A percentile compares a stretch with the other conserved stretches of the same genome.
phyloP scores from a whole-genome alignment of 2,797 vertebrate species.

The Sphenodon punctatus region DNA sequence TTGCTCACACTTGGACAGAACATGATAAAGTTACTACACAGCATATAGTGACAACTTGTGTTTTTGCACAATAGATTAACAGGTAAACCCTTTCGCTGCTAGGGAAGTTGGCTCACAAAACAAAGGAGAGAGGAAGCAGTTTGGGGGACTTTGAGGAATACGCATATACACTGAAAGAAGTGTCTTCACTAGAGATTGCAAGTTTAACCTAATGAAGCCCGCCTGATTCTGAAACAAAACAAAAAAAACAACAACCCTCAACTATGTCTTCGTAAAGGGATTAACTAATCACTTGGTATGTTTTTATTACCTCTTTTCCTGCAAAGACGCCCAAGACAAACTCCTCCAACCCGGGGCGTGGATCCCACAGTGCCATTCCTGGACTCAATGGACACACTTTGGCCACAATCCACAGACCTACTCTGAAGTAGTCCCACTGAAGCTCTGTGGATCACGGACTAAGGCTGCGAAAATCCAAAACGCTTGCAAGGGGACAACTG shows the following conservation, averaged over 20 bases:
- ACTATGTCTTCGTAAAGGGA: slow-evolving; percentile 34
- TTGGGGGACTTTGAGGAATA: slow-evolving; percentile 63
- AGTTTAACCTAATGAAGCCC: slow-evolving; percentile 54
- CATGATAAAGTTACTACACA: slow-evolving; percentile 71
- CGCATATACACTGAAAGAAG: slow-evolving; percentile 60
- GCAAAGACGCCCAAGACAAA: not conserved
- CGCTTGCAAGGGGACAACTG: slow-evolving; percentile 52
- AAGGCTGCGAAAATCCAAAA: slow-evolving; percentile 56
- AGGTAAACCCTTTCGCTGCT: slow-evolving; percentile 61
- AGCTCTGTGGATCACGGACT: not conserved
- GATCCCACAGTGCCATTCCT: not conserved
- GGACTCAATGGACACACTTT: slow-evolving; percentile 1
- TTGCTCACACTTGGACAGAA: slow-evolving; percentile 72
- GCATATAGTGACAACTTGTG: slow-evolving; percentile 66
- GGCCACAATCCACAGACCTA: not conserved
- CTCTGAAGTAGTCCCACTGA: not conserved
- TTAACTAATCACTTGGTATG: not conserved
- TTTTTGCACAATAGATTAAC: slow-evolving; percentile 62
- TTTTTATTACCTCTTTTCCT: not conserved
- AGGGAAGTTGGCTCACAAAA: slow-evolving; percentile 60
- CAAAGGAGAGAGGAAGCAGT: slow-evolving; percentile 57
- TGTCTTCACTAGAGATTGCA: slow-evolving; percentile 45
- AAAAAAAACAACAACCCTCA: too few species aligned
- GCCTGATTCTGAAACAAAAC: slow-evolving; percentile 58
- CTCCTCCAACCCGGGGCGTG: not conserved